Conservation (phyloP, 2,797 vertebrate species). For the Diplodus sargus region DNA sequence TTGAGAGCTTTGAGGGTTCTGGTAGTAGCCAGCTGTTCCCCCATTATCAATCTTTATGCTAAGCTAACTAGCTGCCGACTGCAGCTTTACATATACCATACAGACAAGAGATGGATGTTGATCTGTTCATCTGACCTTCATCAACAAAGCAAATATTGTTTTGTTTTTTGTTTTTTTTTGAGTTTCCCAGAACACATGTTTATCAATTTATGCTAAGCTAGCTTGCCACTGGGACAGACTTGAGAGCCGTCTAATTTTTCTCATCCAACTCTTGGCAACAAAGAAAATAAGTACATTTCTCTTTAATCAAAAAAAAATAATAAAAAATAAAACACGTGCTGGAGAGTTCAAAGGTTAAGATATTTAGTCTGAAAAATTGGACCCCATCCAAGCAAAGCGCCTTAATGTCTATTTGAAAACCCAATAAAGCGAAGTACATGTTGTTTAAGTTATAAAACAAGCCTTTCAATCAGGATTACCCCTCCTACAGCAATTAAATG, state of each 20-base stretch:
- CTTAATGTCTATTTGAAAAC: not conserved
- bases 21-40: too few species aligned
- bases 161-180: too few species aligned
- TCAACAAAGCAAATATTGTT: too few species aligned
- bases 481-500: slow-evolving; percentile 3
- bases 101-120: not conserved
- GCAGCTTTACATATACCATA: not conserved
- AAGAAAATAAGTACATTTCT: not conserved
- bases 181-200: too few species aligned
- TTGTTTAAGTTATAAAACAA: slow-evolving; percentile 25
- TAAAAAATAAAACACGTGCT: not conserved
- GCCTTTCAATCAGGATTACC: slow-evolving; percentile 53
- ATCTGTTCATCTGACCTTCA: not conserved
- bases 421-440: slow-evolving; percentile 11
- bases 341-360: not conserved
- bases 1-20: too few species aligned
- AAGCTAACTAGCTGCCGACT: not conserved
- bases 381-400: not conserved
- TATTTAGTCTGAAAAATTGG: not conserved
- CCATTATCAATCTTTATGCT: not conserved
- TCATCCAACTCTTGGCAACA: not conserved
- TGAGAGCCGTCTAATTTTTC: too few species aligned
- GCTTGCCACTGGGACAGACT: too few species aligned
- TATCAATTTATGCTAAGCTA: too few species aligned
- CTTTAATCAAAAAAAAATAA: not conserved